Base-by-base conservation (phyloP, 2,113 vertebrate species). In the Choloepus hoffmanni region DNA sequence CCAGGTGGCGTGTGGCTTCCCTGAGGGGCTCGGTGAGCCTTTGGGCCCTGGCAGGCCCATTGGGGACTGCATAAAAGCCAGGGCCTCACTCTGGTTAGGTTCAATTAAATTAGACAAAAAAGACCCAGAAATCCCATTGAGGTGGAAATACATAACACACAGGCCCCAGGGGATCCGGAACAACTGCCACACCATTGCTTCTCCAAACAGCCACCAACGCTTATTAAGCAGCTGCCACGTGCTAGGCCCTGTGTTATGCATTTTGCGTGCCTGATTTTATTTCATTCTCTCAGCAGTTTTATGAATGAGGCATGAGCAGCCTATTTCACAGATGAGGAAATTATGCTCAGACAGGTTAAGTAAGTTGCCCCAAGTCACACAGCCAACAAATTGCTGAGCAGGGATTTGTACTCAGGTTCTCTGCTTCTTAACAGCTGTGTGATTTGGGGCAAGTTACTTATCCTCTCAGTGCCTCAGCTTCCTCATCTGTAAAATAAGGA, bases 1-100 rank as follows among this genome's bases (percentile, higher is more conserved):
- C 96, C 95, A 85, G 93, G 90, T 92, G 92, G 30, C 12, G 18
- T 9, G 65, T 65, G 84, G 96, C 79, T 98, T 98, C 97, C 97
- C 89, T 94, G 62, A 96, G 96, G 97, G 85, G 91, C 81, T 7
- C 10, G 26, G 94, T 74, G 85, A 89, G 92, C 87, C 79, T 40
- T 30, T 63, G 92, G 65, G 79, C 55, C 91, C 33, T 33, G 24
- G 10, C 18, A 12, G 58, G 24, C 68, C 85, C 36, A 88, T 7
- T 15, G 36, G 40, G 82, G 82, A 43, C 7, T 28, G 3, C 7
- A 33, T 28, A 18, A 2, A 63, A 63, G 43, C 73, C 68, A 70
- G 50, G 67, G 13, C 13, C 70, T 62, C 26, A 28, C n/a, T 85
- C 73, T 33, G 23, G 53, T 18, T 33, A 5, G 0, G 36, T 33